Evolutionary conservation across 2,113 vertebrate genomes (phyloP).

Genomic region (Syngnathus scovelli): DNA sequence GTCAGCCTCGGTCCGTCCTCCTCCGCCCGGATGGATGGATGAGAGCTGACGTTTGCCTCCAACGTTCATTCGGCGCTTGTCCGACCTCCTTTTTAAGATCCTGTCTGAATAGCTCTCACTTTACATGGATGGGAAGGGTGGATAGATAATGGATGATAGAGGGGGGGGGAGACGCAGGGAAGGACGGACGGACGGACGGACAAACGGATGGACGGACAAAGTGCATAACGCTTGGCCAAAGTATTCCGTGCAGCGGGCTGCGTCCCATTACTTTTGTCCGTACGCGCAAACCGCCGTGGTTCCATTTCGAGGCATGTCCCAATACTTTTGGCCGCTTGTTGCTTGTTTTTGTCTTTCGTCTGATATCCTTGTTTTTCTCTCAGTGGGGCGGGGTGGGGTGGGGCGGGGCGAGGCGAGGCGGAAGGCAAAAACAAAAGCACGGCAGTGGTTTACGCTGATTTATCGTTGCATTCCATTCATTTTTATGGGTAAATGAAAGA

Average conservation of each 20-base stretch:
- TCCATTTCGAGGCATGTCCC: neutral
- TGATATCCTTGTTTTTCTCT: constrained; percentile 44
- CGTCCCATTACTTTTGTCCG: too few relatives aligned
- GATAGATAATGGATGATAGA: neutral
- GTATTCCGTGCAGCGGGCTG: too few relatives aligned
- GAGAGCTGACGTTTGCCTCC: constrained; percentile 59
- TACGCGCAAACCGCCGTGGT: too few relatives aligned
- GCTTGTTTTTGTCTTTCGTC: constrained; percentile 11
- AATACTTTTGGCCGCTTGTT: neutral
- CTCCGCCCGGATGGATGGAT: constrained; percentile 59
- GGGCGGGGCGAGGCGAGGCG: neutral
- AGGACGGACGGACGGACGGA: neutral
- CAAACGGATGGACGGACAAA: neutral
- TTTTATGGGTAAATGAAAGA: neutral
- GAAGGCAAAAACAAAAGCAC: neutral
- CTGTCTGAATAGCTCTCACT: neutral
- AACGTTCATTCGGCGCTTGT: neutral
- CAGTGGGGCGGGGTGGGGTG: neutral
- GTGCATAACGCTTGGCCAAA: too few relatives aligned
- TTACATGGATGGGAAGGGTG: neutral
- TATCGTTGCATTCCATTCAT: neutral
- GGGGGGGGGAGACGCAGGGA: too few relatives aligned
- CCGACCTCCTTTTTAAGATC: constrained; percentile 19
- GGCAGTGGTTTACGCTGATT: neutral
- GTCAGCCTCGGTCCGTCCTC: constrained; percentile 45